Evolutionary conservation across 2,888 invertebrate genomes (phyloP).

Genomic region (Muscina levida): DNA sequence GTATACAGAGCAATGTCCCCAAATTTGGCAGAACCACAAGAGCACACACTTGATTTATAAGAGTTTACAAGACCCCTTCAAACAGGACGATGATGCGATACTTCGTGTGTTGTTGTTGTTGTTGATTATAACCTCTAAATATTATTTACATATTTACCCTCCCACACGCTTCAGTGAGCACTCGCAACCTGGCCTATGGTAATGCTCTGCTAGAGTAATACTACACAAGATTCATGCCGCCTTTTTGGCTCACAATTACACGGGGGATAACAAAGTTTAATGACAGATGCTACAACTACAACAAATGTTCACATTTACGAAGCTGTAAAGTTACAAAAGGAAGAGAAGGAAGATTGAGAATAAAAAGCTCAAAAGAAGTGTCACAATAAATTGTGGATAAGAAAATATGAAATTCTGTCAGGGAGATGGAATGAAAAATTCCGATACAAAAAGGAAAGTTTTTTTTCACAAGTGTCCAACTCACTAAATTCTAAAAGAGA

Average conservation of each 20-base stretch:
- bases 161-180: constrained; percentile 39
- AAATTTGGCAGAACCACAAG: constrained; percentile 13
- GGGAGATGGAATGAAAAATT: constrained; percentile 21
- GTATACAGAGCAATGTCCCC: no score
- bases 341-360: no score
- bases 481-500: neutral
- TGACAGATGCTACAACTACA: constrained; percentile 32
- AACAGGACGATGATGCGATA: constrained; percentile 9
- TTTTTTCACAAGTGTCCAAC: no score
- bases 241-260: constrained; percentile 51
- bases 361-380: no score
- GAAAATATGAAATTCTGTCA: neutral
- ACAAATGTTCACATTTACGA: neutral
- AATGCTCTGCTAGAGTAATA: no score
- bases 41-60: constrained; percentile 4
- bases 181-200: neutral
- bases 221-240: constrained; percentile 36
- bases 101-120: no score
- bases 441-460: neutral
- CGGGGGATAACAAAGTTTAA: constrained; percentile 43
- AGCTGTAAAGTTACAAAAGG: constrained; percentile 12
- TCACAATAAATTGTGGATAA: constrained; percentile 46
- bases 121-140: constrained; percentile 37
- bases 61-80: neutral
- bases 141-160: constrained; percentile 54